These are phyloP conservation scores for Callipepla squamata DNA, from an alignment of 2,113 vertebrate genomes.

Conservation along the genomic window DNA sequence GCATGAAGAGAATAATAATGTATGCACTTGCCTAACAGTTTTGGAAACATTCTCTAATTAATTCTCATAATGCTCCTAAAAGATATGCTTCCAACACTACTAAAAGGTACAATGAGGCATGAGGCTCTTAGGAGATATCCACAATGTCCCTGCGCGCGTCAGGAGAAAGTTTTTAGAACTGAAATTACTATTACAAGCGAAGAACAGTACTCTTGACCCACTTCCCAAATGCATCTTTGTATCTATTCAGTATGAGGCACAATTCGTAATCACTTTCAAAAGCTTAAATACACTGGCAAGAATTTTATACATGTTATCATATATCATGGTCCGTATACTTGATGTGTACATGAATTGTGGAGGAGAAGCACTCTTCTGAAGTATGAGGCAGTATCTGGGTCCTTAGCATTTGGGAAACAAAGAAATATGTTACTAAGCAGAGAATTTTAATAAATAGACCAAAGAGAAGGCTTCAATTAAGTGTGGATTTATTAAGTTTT, in stretches of 20 bases:
- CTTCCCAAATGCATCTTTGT: not conserved
- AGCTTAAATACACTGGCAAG: not conserved
- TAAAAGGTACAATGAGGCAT: constrained; percentile 38
- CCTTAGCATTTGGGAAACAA: not conserved
- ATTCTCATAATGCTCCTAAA: constrained; percentile 52
- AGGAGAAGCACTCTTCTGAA: not conserved
- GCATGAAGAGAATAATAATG: constrained; percentile 8
- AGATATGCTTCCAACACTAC: constrained; percentile 35
- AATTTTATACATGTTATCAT: not conserved
- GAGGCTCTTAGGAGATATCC: not conserved
- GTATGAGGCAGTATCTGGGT: not conserved
- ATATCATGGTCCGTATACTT: not conserved
- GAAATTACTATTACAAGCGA: not conserved
- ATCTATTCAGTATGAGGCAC: not conserved
- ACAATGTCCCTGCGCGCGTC: not conserved
- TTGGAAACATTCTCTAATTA: constrained; percentile 44
- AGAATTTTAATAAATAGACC: constrained; percentile 29
- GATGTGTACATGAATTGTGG: fast-evolving
- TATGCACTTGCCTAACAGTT: constrained; percentile 20
- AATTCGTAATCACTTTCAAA: not conserved
- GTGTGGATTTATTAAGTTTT: constrained; percentile 43
- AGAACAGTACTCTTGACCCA: not conserved
- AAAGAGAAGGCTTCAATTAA: constrained; percentile 25
- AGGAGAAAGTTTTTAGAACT: not conserved
- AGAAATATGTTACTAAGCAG: not conserved